A percentile compares a stretch with the other conserved stretches of the same genome.
phyloP scores from a whole-genome alignment of 2,888 invertebrate species.

The Andrena minutula region DNA sequence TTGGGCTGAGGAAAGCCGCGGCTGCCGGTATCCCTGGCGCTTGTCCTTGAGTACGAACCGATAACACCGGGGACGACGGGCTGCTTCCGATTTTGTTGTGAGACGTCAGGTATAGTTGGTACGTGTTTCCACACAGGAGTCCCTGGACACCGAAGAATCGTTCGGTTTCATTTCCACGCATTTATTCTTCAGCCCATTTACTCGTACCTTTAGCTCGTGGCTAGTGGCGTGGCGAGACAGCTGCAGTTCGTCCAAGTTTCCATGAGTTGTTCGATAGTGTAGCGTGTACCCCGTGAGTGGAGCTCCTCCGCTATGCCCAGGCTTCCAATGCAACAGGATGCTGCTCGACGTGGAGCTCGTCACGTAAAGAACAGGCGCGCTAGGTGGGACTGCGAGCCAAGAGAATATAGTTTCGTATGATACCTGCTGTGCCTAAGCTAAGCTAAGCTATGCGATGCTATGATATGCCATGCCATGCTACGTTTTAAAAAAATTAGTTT shows the following conservation, averaged over 20 bases:
- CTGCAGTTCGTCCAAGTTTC: conserved; percentile 88
- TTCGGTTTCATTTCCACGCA: not conserved
- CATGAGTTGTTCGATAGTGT: conserved; percentile 89
- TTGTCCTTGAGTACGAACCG: conserved; percentile 90
- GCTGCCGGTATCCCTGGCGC: conserved; percentile 89
- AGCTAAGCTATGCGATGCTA: too few relatives aligned
- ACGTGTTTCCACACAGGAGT: conserved; percentile 90
- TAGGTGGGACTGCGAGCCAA: conserved; percentile 88
- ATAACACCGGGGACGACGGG: conserved; percentile 89
- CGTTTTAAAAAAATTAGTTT: too few relatives aligned
- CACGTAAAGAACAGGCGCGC: conserved; percentile 90
- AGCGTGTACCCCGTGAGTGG: conserved; percentile 89
- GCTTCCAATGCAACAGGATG: conserved; percentile 91
- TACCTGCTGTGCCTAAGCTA: too few relatives aligned
- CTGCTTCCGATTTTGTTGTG: conserved; percentile 91
- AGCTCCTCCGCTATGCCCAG: conserved; percentile 90
- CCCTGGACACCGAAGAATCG: conserved; percentile 81
- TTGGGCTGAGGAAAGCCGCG: conserved; percentile 88
- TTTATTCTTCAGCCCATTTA: not conserved
- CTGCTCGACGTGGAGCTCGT: conserved; percentile 92
- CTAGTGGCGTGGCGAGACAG: conserved; percentile 89
- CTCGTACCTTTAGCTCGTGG: conserved; percentile 88
- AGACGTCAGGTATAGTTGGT: conserved; percentile 90
- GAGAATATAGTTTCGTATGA: not conserved
- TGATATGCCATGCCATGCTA: too few relatives aligned